These are phyloP conservation scores for Loripinus fragilis DNA, from an alignment of 2,888 invertebrate genomes.

Conservation along the genomic window DNA sequence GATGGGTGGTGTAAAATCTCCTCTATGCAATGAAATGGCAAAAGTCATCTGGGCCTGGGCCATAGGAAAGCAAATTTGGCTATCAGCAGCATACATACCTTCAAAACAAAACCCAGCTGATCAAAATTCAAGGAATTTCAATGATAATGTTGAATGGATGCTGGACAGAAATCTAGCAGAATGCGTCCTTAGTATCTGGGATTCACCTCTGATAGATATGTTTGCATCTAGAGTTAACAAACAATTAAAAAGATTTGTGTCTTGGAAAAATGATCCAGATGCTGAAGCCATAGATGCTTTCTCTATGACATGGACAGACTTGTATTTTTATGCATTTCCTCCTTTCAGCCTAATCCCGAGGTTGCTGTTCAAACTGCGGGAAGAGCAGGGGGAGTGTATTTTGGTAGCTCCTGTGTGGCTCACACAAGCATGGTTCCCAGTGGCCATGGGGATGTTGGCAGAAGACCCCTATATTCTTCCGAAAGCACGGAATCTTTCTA, in stretches of 20 bases:
- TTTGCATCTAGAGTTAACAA: slow-evolving; percentile 47
- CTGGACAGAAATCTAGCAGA: slow-evolving; percentile 23
- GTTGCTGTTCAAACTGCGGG: slow-evolving; percentile 23
- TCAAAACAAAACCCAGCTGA: slow-evolving; percentile 35
- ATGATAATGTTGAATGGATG: slow-evolving; percentile 44
- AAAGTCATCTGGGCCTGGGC: slow-evolving; percentile 32
- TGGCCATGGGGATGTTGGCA: slow-evolving; percentile 24
- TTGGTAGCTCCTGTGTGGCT: slow-evolving; percentile 33
- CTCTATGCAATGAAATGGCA: slow-evolving; percentile 20
- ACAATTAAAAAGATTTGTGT: slow-evolving; percentile 37
- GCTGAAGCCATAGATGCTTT: slow-evolving; percentile 44
- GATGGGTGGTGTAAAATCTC: slow-evolving; percentile 24
- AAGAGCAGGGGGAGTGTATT: slow-evolving; percentile 20
- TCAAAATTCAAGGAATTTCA: slow-evolving; percentile 29
- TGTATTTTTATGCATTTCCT: slow-evolving; percentile 42
- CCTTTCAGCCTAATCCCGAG: slow-evolving; percentile 38
- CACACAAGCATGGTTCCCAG: slow-evolving; percentile 28
- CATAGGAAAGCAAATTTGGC: slow-evolving; percentile 34
- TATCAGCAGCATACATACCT: slow-evolving; percentile 34
- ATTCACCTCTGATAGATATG: slow-evolving; percentile 32
- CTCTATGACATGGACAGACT: slow-evolving; percentile 33
- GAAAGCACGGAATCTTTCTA: neutral
- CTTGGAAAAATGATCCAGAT: slow-evolving; percentile 53
- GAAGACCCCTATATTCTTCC: slow-evolving; percentile 17
- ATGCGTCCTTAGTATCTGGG: neutral